Conservation (phyloP, 92 coral and sea anemone genomes). For the Actinostola sp. region DNA sequence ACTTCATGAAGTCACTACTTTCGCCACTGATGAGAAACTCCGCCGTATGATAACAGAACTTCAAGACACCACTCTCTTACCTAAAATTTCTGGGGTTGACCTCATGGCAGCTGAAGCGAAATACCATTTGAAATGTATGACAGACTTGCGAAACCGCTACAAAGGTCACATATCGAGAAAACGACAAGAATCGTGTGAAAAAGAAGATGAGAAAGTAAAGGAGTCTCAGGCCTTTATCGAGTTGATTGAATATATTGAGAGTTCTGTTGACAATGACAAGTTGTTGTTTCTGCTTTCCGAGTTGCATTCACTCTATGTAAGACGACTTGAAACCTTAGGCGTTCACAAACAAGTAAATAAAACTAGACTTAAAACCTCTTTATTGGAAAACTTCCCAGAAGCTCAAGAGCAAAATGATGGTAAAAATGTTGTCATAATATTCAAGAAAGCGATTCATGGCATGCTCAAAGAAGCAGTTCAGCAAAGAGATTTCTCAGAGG, state of each 20-base stretch:
- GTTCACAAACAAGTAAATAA: conserved; percentile 52
- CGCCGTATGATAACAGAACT: conserved; percentile 63
- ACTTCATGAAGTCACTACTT: conserved; percentile 58
- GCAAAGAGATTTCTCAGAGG: conserved; percentile 48
- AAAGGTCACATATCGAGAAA: conserved; percentile 43
- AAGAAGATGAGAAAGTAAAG: conserved; percentile 45
- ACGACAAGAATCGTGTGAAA: conserved; percentile 44
- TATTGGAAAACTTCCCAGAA: conserved; percentile 49
- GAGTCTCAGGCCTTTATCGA: conserved; percentile 70
- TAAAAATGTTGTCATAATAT: conserved; percentile 33
- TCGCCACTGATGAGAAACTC: conserved; percentile 56
- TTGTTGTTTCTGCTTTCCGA: conserved; percentile 42
- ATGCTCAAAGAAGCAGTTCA: conserved; percentile 38
- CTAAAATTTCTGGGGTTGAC: conserved; percentile 67
- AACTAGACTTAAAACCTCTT: conserved; percentile 48
- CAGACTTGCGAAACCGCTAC: conserved; percentile 65
- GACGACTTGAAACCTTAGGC: conserved; percentile 50
- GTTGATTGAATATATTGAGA: conserved; percentile 54
- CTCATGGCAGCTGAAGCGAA: conserved; percentile 76
- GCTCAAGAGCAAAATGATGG: conserved; percentile 66
- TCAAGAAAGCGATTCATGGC: conserved; percentile 34
- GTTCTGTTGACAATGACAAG: conserved; percentile 41
- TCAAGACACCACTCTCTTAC: conserved; percentile 49
- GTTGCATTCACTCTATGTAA: conserved; percentile 49
- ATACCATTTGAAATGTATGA: conserved; percentile 67